Evolutionary conservation across 2,888 invertebrate genomes (phyloP), one percentile per base, ranked within the genome.

Genomic region (Teleiodes luculella): DNA sequence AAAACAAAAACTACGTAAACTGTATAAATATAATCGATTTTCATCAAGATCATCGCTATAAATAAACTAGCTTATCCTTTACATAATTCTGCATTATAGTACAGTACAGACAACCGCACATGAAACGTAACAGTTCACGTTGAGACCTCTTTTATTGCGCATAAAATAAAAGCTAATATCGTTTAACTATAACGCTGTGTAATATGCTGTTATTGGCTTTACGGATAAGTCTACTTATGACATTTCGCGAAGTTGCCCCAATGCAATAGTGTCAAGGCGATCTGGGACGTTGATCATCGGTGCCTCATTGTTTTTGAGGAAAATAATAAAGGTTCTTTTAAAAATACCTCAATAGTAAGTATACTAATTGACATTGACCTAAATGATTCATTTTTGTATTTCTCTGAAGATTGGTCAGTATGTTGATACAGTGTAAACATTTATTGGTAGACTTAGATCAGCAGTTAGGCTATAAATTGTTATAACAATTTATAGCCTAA

Each of bases 231-330:
- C 37, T 6, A 16, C 39, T 10, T 18, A 3, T 18, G 11, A 10
- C 35, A 35, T 36, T 48, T n/a, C 36, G 33, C 35, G 36, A 46
- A 49, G 33, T 11, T 54, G 49, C 54, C 49, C 54, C 1, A 13
- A 13, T 49, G 33, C n/a, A 33, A 16, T 31, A 33, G 48, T 49
- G 54, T 54, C 54, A 54, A 49, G 54, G 54, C 30, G 35, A 18
- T 31, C 41, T 53, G 49, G 54, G 41, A 53, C 24, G 20, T 48
- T 7, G 14, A 49, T 48, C 48, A 48, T 49, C 37, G 11, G 16
- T 35, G 48, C 20, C 35, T 36, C 37, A 37, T 49, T 49, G 36
- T 49, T 49, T 49, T 37, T 28, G 37, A 49, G 49, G 49, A 49
- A 48, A 48, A 48, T 35, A 33, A 35, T 43, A 48, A 8, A 11